Evolutionary conservation across 2,113 vertebrate species (phyloP), one percentile per base, ranked within the genome.

Genomic region (Thomomys bottae): DNA sequence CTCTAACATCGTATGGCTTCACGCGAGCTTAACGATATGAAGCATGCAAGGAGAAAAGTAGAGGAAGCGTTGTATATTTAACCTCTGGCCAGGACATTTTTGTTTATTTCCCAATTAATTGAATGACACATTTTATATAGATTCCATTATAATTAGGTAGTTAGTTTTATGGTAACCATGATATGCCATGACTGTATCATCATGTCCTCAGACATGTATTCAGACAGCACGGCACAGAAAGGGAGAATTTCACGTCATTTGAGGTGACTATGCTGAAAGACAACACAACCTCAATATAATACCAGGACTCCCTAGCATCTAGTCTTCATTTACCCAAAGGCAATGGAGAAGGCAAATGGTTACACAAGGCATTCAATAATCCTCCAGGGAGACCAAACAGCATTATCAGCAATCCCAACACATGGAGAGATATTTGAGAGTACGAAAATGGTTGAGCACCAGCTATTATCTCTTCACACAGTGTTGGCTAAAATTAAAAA

Each of bases 1-100:
- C 61, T 91, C 5, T 54, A 80, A 87, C 61, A 88, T 83, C 68
- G 79, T 63, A 67, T 32, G 66, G 30, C 54, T 92, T 88, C 57
- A 21, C 80, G 54, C 72, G 80, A 92, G 88, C 67, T 63, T 88
- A 86, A 90, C 84, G 79, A 95, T 72, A 94, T 59, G 83, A 93
- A 94, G 88, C 85, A 84, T 66, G 68, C 85, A 92, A 66, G 54
- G 71, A 81, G 18, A 90, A 87, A 94, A 79, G 63, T 40, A 8
- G 8, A 82, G 4, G 57, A 88, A 84, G 38, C 6, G 71, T 70
- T 82, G 57, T 32, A 6, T 26, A 20, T 14, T 83, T 85, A 75
- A 57, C 21, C 38, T 85, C 77, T 72, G 49, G 40, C 21, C 67
- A 88, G 79, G 70, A 89, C 10, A 75, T 36, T 78, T 93, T 32